Percentiles rank a stretch among this genome's conserved stretches.
These are phyloP conservation scores for Macropodus opercularis DNA, from an alignment of 2,797 vertebrate genomes.

Conservation along the genomic window DNA sequence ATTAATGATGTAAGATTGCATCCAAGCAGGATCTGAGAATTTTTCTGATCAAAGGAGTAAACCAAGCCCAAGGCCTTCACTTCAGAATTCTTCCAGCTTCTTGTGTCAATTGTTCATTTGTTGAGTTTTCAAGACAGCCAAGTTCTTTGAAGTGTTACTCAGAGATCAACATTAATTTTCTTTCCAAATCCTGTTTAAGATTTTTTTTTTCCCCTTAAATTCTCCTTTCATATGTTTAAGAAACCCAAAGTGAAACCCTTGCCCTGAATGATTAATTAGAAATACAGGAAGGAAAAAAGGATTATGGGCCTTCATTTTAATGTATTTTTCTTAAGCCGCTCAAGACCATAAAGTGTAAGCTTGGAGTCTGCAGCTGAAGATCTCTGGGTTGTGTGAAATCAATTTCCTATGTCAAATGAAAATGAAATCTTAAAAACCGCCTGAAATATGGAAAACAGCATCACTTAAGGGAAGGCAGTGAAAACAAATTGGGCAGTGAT, in stretches of 20 bases:
- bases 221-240: constrained; percentile 32
- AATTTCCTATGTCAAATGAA: constrained; percentile 60
- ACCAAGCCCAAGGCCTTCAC: constrained; percentile 8
- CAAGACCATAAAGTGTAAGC: constrained; percentile 51
- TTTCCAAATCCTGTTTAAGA: constrained; percentile 41
- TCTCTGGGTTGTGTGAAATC: constrained; percentile 63
- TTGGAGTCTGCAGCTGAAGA: constrained; percentile 49
- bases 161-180: constrained; percentile 42
- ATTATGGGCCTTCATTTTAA: constrained; percentile 64
- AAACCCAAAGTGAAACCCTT: constrained; percentile 56
- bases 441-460: constrained; percentile 33
- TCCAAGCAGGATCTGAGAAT: constrained; percentile 2
- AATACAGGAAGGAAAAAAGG: constrained; percentile 60
- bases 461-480: constrained; percentile 5
- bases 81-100: constrained; percentile 20
- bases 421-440: constrained; percentile 44
- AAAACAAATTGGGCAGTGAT: constrained; percentile 1
- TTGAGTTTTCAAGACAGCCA: constrained; percentile 19
- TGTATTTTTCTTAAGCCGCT: constrained; percentile 58
- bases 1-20: constrained; percentile 16
- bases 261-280: constrained; percentile 68
- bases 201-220: constrained; percentile 19
- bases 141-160: constrained; percentile 41
- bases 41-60: constrained; percentile 18
- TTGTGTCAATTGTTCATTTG: constrained; percentile 33